Evolutionary conservation across 2,113 vertebrate genomes (phyloP), one percentile per base, ranked within the genome.

Genomic region (Eudorcas thomsonii): DNA sequence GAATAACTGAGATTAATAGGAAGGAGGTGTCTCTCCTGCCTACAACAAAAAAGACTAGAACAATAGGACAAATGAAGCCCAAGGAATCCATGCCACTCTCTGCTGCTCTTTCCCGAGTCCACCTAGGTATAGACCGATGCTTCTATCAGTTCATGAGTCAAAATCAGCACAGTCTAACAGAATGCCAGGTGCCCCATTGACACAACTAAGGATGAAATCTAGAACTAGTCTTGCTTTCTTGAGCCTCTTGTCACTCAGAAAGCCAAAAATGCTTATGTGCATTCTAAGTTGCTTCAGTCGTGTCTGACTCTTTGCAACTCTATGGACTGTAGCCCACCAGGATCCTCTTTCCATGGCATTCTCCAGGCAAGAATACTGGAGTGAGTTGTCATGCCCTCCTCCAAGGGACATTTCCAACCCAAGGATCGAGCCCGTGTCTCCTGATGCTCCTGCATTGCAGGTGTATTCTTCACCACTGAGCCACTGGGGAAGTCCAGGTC

Each of bases 401-500:
- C 17, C n/a, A 67, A 67, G 64, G 64, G 33, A 67, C 4, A 67
- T 36, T 67, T 67, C 33, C 64, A 67, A 36, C 64, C n/a, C n/a
- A 71, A 11, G 19, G 64, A 36, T 36, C 4, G 2, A 71, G n/a
- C 19, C 19, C 4, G 1, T 36, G 64, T 71, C 19, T 36, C 64
- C 64, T 36, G 64, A 36, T 11, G 64, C n/a, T 36, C 64, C n/a
- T 36, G 2, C 5, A 71, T 23, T 71, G 64, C 64, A 36, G 64
- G 64, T 36, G 64, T 19, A 23, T 36, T 71, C n/a, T 71, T 36
- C 36, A 71, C n/a, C 64, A 71, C 64, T 71, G n/a, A 71, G 19
- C 19, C 64, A 36, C 5, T 0, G 1, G n/a, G n/a, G 64, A 71
- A 36, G 4, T n/a, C 64, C 19, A 71, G n/a, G n/a, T 71, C 21